Evolutionary conservation across 2,113 vertebrate genomes (phyloP), one percentile per base, ranked within the genome.

Genomic region (Pardalotus punctatus): DNA sequence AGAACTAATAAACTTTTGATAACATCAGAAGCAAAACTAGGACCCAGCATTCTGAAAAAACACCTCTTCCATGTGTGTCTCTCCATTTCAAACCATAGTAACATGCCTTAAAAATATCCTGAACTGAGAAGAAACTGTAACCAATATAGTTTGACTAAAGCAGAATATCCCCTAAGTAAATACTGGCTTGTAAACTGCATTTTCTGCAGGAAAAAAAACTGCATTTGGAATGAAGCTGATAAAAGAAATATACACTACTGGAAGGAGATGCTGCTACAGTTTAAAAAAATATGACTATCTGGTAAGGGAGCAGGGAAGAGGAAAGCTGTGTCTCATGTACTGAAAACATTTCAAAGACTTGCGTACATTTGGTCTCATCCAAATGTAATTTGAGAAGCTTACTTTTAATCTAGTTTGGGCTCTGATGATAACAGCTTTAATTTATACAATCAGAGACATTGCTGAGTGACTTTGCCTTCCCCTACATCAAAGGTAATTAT

Each of bases 401-500:
- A 38, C 80, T 96, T 97, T 83, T 96, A 94, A 95, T 97, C 88
- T 97, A 87, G 73, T 90, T 97, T 96, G 95, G 67, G 54, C 78
- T 97, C 70, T 94, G 93, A 93, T 95, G 96, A 93, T 97, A 97
- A 97, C 91, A 92, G 93, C 80, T 97, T 97, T 92, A 96, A 93
- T 96, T 98, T 97, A 88, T 84, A 96, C 81, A 97, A 95, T 94
- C 96, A 96, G 95, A 97, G 81, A 81, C 85, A 89, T 81, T 97
- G 91, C 89, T 92, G 88, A 97, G 93, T 96, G 97, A 96, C 96
- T 95, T 91, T 94, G 40, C 71, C n/a, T 96, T 98, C 82, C 65
- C 91, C 74, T 96, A 95, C 92, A 97, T 96, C 95, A 97, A 97
- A 98, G 79, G 90, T 97, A 97, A 98, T 98, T 98, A 97, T 97